phyloP scores from a whole-genome alignment of 2,113 vertebrate genomes.

The Barbus barbus region DNA sequence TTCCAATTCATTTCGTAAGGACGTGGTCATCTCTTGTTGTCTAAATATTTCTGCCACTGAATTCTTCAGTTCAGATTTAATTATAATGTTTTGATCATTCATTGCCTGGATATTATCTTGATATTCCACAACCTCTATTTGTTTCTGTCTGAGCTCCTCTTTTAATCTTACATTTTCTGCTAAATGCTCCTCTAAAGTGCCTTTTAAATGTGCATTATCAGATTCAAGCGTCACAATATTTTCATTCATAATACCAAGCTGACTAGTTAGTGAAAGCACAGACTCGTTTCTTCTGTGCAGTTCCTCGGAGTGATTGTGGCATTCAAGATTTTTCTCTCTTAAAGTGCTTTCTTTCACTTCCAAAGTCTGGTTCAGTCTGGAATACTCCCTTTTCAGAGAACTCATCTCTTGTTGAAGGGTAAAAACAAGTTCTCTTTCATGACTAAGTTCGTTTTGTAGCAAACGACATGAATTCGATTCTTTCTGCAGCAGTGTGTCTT shows the following conservation, averaged over 20 bases:
- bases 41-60: conserved; percentile 52
- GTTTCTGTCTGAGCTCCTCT: conserved; percentile 63
- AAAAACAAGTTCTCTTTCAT: conserved; percentile 58
- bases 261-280: conserved; percentile 64
- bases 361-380: conserved; percentile 61
- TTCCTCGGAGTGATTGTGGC: conserved; percentile 69
- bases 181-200: conserved; percentile 60
- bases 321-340: conserved; percentile 58
- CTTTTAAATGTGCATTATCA: conserved; percentile 66
- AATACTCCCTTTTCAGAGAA: conserved; percentile 64
- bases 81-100: conserved; percentile 70
- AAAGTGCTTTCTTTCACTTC: conserved; percentile 71
- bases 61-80: conserved; percentile 75
- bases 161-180: conserved; percentile 67
- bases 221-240: conserved; percentile 67
- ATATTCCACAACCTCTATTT: conserved; percentile 65
- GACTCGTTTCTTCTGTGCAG: conserved; percentile 70
- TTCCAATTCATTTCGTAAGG: conserved; percentile 67
- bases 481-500: conserved; percentile 69
- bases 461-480: conserved; percentile 64
- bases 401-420: conserved; percentile 68
- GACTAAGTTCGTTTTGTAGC: conserved; percentile 60
- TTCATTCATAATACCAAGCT: conserved; percentile 69
- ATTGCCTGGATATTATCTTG: conserved; percentile 68
- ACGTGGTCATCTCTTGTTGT: conserved; percentile 67